phyloP scores from a whole-genome alignment of 1,140 invertebrate genomes.

The Macrotrachela quadricornifera region DNA sequence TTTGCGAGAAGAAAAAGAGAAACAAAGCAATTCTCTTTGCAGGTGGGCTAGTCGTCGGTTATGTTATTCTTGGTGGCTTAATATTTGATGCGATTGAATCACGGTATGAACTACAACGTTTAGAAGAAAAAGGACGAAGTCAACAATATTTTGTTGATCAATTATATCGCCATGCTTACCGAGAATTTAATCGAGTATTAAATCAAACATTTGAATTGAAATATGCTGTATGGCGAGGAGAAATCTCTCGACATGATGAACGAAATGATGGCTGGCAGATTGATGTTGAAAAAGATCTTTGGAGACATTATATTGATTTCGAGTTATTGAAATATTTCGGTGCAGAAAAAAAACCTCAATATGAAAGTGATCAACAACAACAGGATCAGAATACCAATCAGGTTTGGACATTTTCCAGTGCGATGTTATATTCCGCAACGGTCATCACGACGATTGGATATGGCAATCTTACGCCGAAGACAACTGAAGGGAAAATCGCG shows the following conservation, averaged over 20 bases:
- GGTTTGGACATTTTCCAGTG: slow-evolving; percentile 21
- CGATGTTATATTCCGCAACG: slow-evolving; percentile 63
- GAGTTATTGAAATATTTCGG: not conserved
- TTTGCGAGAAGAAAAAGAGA: too few species aligned
- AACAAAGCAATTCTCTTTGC: too few species aligned
- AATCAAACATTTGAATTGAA: slow-evolving; percentile 2
- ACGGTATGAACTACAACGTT: too few species aligned
- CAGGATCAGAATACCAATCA: not conserved
- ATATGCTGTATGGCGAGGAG: not conserved
- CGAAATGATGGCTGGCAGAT: not conserved
- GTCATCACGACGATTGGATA: slow-evolving; percentile 91
- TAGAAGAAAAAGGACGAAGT: too few species aligned
- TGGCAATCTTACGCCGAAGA: slow-evolving; percentile 80
- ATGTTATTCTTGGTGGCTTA: too few species aligned
- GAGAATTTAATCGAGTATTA: slow-evolving; percentile 2
- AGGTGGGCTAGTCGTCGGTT: too few species aligned
- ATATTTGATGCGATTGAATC: too few species aligned
- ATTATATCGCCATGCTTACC: too few species aligned
- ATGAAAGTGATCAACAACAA: not conserved
- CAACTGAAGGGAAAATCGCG: slow-evolving; percentile 65
- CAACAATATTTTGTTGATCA: too few species aligned
- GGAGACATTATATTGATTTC: not conserved
- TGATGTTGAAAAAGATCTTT: not conserved
- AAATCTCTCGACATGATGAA: not conserved
- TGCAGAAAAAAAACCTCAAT: not conserved